These are phyloP conservation scores for Scaptomyza cyrtandrae DNA, from an alignment of 2,888 invertebrate genomes.

Conservation along the genomic window DNA sequence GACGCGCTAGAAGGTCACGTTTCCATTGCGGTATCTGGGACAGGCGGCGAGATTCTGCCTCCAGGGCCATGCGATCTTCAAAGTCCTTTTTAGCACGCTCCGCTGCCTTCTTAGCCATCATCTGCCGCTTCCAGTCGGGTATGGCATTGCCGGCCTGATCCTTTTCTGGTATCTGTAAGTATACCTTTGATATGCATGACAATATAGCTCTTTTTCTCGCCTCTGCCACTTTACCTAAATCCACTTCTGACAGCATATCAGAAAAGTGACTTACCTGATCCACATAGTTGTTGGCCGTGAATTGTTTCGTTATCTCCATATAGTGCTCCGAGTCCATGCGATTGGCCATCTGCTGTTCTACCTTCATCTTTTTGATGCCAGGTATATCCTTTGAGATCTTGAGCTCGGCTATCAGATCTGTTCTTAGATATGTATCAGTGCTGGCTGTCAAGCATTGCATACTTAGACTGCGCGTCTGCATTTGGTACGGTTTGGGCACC, in stretches of 20 bases:
- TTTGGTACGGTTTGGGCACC: slow-evolving; percentile 93
- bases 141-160: slow-evolving; percentile 95
- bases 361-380: slow-evolving; percentile 96
- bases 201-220: slow-evolving; percentile 16
- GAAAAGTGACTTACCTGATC: slow-evolving; percentile 89
- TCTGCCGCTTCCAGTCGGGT: slow-evolving; percentile 97
- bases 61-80: slow-evolving; percentile 92
- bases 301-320: slow-evolving; percentile 93
- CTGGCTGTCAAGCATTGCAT: slow-evolving; percentile 89
- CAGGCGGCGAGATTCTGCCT: slow-evolving; percentile 93
- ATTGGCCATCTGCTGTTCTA: slow-evolving; percentile 93
- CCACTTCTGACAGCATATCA: neutral
- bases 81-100: slow-evolving; percentile 96
- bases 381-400: slow-evolving; percentile 96
- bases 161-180: slow-evolving; percentile 92
- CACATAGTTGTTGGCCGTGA: slow-evolving; percentile 93
- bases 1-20: slow-evolving; percentile 92
- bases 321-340: slow-evolving; percentile 92
- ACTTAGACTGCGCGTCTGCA: slow-evolving; percentile 91
- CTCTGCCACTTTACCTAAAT: neutral
- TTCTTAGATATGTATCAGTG: slow-evolving; percentile 90
- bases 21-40: slow-evolving; percentile 97
- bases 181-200: slow-evolving; percentile 78
- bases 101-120: slow-evolving; percentile 97
- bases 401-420: slow-evolving; percentile 95